Evolutionary conservation across 2,113 vertebrate genomes (phyloP), one percentile per base, ranked within the genome.

Genomic region (Lophochroa leadbeateri): DNA sequence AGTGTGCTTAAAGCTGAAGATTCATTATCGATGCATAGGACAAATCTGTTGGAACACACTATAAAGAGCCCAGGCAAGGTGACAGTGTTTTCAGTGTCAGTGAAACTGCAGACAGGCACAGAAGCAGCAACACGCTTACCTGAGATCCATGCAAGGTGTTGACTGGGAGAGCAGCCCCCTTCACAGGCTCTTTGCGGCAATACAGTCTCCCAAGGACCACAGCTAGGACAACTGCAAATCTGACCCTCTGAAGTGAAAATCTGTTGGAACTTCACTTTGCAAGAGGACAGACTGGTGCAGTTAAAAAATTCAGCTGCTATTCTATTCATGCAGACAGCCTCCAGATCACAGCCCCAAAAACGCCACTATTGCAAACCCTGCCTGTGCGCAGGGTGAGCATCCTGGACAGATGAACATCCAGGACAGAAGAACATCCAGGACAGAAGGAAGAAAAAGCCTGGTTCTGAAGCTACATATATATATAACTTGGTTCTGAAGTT

Each of bases 61-160:
- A 31, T 12, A 20, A n/a, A 82, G 46, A 75, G n/a, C 33, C 53
- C 78, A 63, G 65, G 39, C 19, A 29, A 68, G 46, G 58, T 27
- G 33, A 43, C 35, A n/a, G 74, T 13, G 37, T 23, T 21, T 27
- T 43, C 28, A 43, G 68, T 4, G 9, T 8, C 58, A 46, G 57
- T 24, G 71, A 47, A 69, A 41, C 65, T 29, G 37, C n/a, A 47
- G 44, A 6, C 50, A 71, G 57, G 11, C 2, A 4, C 37, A 61
- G 49, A 33, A 76, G 64, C 1, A 35, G 74, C 1, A 3, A 31
- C 33, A 29, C 0, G 0, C 9, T 68, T 49, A 18, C 6, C 35
- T 44, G 58, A 81, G 69, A 49, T 41, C 39, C 41, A 15, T 0
- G 1, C 52, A 23, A 53, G 70, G 18, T 10, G 28, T 2, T 44